These are phyloP conservation scores for Saiga tatarica DNA, from an alignment of 2,113 vertebrate species.

Conservation along the genomic window DNA sequence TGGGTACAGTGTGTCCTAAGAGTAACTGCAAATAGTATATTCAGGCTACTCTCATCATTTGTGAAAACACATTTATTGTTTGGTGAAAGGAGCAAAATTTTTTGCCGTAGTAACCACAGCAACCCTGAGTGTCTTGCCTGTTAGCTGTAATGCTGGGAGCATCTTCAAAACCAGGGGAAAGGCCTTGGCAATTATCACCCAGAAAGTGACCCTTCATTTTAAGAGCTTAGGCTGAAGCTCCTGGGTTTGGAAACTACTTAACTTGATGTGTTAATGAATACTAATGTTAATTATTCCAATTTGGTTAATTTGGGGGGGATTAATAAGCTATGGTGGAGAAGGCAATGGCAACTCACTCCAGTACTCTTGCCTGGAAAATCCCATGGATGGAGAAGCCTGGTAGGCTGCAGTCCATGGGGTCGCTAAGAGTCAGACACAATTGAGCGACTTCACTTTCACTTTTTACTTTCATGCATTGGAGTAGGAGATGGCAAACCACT, in stretches of 20 bases:
- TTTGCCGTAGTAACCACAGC: slow-evolving; percentile 58
- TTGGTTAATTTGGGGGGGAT: background rate
- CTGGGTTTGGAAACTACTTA: background rate
- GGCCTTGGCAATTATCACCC: background rate
- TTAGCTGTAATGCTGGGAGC: slow-evolving; percentile 7
- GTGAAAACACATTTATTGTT: slow-evolving; percentile 26
- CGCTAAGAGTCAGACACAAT: accelerated
- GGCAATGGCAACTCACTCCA: no score
- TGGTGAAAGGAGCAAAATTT: slow-evolving; percentile 40
- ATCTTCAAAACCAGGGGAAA: background rate
- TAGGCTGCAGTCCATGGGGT: no score
- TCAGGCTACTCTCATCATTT: slow-evolving; percentile 40
- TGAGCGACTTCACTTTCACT: no score
- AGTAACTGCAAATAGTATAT: background rate
- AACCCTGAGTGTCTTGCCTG: background rate
- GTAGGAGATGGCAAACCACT: no score
- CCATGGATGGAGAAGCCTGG: no score
- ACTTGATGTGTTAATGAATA: background rate
- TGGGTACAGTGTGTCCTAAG: background rate
- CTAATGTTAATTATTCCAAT: background rate
- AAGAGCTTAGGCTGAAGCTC: background rate
- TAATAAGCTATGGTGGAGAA: background rate
- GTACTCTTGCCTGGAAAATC: no score
- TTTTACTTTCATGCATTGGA: no score
- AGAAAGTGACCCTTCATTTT: background rate